phyloP scores from a whole-genome alignment of 2,888 invertebrate genomes.

The Panorpa germanica region DNA sequence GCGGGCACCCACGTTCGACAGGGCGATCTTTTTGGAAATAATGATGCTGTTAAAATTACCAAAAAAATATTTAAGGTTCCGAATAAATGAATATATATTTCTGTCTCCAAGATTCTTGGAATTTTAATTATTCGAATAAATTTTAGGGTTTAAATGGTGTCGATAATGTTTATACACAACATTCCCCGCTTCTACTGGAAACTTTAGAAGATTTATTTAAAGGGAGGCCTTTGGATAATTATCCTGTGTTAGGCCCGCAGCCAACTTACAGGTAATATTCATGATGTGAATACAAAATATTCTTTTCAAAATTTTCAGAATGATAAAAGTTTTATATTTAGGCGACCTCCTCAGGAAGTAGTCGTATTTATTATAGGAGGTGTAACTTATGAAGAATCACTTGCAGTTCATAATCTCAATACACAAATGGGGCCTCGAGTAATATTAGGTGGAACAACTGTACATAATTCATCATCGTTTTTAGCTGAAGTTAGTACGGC shows the following conservation, averaged over 20 bases:
- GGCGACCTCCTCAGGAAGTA: slow-evolving; percentile 70
- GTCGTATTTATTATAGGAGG: slow-evolving; percentile 95
- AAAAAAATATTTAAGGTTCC: slow-evolving; percentile 24
- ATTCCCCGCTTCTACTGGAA: slow-evolving; percentile 80
- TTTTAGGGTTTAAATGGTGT: slow-evolving; percentile 72
- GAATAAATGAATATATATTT: slow-evolving; percentile 1
- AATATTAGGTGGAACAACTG: slow-evolving; percentile 76
- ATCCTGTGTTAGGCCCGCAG: slow-evolving; percentile 63
- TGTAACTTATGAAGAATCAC: slow-evolving; percentile 87
- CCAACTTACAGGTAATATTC: slow-evolving; percentile 18
- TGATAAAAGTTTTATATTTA: slow-evolving; percentile 16
- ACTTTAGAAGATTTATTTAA: slow-evolving; percentile 79
- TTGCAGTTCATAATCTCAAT: slow-evolving; percentile 68
- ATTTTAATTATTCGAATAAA: slow-evolving; percentile 7
- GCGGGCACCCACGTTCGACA: slow-evolving; percentile 67
- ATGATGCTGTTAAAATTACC: slow-evolving; percentile 77
- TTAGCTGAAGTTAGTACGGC: slow-evolving; percentile 53
- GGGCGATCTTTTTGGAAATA: slow-evolving; percentile 66
- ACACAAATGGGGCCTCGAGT: slow-evolving; percentile 48
- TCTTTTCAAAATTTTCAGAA: background rate
- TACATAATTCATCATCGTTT: slow-evolving; percentile 76
- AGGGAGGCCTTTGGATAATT: slow-evolving; percentile 75
- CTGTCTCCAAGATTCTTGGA: slow-evolving; percentile 1
- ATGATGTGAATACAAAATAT: background rate
- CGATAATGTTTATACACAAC: slow-evolving; percentile 98